A percentile compares a stretch with the other conserved stretches of the same genome.
Conservation (phyloP, 2,113 vertebrate species). For the Pantherophis guttatus region DNA sequence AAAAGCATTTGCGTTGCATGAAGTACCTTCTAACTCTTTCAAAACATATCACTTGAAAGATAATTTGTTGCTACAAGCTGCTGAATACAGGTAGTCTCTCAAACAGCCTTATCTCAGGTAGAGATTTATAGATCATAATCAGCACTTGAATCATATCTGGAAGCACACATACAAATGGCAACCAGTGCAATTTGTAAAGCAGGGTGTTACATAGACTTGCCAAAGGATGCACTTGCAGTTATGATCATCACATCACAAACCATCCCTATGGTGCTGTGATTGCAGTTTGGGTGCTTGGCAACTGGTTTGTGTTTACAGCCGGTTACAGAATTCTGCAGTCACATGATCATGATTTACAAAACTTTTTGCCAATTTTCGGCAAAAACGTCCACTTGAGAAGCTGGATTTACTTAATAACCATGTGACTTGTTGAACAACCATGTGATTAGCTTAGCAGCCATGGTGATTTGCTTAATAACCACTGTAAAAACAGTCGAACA, state of each 20-base stretch:
- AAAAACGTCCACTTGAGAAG: not conserved
- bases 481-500: not conserved
- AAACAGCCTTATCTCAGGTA: not conserved
- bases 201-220: not conserved
- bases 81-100: not conserved
- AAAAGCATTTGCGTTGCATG: not conserved
- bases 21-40: not conserved
- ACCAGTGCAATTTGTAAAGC: not conserved
- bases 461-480: not conserved
- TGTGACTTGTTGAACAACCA: not conserved
- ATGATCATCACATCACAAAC: not conserved
- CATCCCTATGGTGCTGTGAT: not conserved
- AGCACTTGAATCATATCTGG: not conserved
- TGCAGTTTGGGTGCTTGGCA: not conserved
- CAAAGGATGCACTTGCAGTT: not conserved
- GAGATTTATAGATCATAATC: not conserved
- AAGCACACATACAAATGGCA: not conserved
- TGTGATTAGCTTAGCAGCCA: not conserved
- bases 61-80: not conserved
- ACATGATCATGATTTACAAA: not conserved
- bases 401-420: not conserved
- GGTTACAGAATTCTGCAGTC: not conserved
- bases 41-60: not conserved
- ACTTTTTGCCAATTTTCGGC: not conserved
- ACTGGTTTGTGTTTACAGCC: not conserved